Base-by-base conservation (phyloP, 1,140 invertebrate species). In the Drosophila busckii region DNA sequence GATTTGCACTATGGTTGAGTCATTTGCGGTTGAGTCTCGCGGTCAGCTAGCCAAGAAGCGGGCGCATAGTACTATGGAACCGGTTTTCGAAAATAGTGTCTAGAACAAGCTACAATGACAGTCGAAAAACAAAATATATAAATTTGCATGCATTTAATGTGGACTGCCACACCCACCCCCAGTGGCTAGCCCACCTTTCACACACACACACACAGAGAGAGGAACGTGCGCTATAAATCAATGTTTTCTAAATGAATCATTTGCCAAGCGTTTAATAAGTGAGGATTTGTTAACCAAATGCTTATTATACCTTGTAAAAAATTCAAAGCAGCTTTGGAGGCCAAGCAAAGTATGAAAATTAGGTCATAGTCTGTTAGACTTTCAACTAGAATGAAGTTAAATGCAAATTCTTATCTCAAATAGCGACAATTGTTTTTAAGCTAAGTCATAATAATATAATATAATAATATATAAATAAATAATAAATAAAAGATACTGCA, bases 201-300 rank as follows among this genome's bases (percentile, higher is more conserved):
- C 31, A 54, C 26, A 28, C 32, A 19, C 20, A 23, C 17, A 45
- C 23, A 44, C 48, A 38, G n/a, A 40, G 20, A 19, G 19, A 6
- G 32, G 48, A 80, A 65, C 68, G 63, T 78, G 75, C 34, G 64
- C 64, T 50, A 73, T 66, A 73, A 80, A 41, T 69, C 63, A 80
- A 80, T 61, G 63, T 37, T 73, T n/a, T n/a, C 38, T 45, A 73
- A 68, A 71, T 80, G 75, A 80, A 55, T 80, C 73, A 80, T 44
- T 50, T 54, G 58, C 22, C 42, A 70, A 80, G 68, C 68, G 53
- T 45, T 64, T 73, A 71, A 80, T 68, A 32, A 73, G 55, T 80
- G 63, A 78, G 56, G 55, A 59, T 44, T 37, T 31, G 38, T 41
- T n/a, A n/a, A n/a, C 22, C 19, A 28, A 16, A 35, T 22, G 17